Conservation (phyloP, 2,888 invertebrate species). For the Drosophila falleni region DNA sequence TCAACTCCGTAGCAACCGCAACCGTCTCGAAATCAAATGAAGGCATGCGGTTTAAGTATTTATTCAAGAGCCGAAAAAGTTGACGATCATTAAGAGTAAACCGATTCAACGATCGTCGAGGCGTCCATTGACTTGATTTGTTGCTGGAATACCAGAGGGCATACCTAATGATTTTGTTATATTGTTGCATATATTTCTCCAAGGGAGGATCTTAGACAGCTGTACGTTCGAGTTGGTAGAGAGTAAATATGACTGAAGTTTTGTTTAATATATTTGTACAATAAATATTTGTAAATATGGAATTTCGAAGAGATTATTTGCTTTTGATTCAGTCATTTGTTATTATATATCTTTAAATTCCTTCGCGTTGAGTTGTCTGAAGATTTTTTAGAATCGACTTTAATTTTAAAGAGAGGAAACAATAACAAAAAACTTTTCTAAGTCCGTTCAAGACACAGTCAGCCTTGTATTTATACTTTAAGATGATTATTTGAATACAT, state of each 20-base stretch:
- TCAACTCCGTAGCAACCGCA: background rate
- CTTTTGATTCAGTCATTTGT: background rate
- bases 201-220: background rate
- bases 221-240: background rate
- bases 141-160: constrained; percentile 15
- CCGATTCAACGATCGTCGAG: constrained; percentile 20
- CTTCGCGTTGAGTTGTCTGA: background rate
- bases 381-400: too few species aligned
- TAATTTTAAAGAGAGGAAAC: background rate
- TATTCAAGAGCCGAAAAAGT: constrained; percentile 30
- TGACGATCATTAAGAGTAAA: constrained; percentile 42
- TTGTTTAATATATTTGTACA: background rate
- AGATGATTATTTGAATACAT: constrained; percentile 6
- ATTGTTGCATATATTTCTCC: constrained; percentile 2
- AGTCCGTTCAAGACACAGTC: constrained; percentile 1
- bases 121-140: constrained; percentile 32
- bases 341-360: background rate
- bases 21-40: constrained; percentile 16
- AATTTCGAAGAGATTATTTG: too few species aligned
- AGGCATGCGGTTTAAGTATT: constrained; percentile 28
- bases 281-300: background rate
- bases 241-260: background rate
- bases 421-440: background rate
- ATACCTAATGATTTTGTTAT: constrained; percentile 21
- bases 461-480: constrained; percentile 6